phyloP scores from a whole-genome alignment of 2,888 invertebrate species.

The Boloria euphrosyne region DNA sequence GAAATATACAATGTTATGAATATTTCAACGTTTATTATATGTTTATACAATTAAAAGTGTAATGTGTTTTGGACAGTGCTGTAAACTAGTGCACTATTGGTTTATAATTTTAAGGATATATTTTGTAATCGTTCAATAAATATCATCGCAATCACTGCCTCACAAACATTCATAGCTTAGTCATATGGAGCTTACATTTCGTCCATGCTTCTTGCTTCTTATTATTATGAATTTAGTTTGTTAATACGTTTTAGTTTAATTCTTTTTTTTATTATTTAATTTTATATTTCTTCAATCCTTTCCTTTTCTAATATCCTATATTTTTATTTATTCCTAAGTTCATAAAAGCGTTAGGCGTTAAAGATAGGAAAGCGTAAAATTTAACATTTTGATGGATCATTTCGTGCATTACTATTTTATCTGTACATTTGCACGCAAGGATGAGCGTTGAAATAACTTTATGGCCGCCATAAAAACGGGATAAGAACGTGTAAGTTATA shows the following conservation, averaged over 20 bases:
- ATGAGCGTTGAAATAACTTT: slow-evolving; percentile 50
- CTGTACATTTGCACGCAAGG: slow-evolving; percentile 42
- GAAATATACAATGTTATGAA: slow-evolving; percentile 1
- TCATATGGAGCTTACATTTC: slow-evolving; percentile 71
- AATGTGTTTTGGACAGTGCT: slow-evolving; percentile 27
- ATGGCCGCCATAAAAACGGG: slow-evolving; percentile 42
- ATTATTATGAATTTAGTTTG: slow-evolving; percentile 50
- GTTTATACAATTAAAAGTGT: slow-evolving; percentile 9
- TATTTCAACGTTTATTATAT: slow-evolving; percentile 1
- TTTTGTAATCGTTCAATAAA: slow-evolving; percentile 61
- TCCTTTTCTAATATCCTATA: slow-evolving; percentile 60
- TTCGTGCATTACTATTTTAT: slow-evolving; percentile 40
- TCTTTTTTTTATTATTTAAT: slow-evolving; percentile 53
- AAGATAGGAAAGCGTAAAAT: slow-evolving; percentile 26
- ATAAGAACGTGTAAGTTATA: slow-evolving; percentile 38
- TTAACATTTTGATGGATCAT: slow-evolving; percentile 39
- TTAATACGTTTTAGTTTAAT: slow-evolving; percentile 59
- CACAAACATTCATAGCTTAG: slow-evolving; percentile 81
- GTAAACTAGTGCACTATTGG: slow-evolving; percentile 48
- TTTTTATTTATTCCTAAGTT: slow-evolving; percentile 47
- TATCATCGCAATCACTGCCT: slow-evolving; percentile 80
- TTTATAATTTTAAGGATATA: slow-evolving; percentile 45
- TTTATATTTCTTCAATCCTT: slow-evolving; percentile 59
- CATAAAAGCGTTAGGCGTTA: slow-evolving; percentile 51
- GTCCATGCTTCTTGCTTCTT: slow-evolving; percentile 78